Percentiles rank a stretch among this genome's conserved stretches.
Conservation (phyloP, 2,113 vertebrate species). For the Chlamydotis undulata region DNA sequence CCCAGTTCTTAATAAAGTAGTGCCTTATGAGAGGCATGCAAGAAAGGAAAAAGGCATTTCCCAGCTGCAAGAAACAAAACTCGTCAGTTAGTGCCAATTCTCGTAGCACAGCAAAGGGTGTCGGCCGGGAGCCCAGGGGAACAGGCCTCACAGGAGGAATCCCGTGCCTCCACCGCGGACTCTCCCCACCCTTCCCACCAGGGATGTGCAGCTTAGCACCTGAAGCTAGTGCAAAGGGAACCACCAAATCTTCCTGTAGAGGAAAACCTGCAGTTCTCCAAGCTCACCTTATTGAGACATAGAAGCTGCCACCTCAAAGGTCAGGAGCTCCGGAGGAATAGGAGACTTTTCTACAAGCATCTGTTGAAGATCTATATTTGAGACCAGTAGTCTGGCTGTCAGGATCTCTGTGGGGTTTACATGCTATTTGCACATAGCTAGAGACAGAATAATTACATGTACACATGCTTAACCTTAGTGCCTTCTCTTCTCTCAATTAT, state of each 20-base stretch:
- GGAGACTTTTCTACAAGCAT: neutral
- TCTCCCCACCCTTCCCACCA: fast-evolving
- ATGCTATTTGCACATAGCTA: constrained; percentile 27
- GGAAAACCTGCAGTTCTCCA: neutral
- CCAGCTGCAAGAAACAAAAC: neutral
- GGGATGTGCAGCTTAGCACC: neutral
- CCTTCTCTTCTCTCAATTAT: constrained; percentile 24
- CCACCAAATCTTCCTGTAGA: neutral
- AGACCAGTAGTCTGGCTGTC: neutral
- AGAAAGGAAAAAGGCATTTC: neutral
- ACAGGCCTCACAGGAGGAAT: neutral
- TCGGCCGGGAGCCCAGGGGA: neutral
- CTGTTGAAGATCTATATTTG: neutral
- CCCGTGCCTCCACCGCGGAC: fast-evolving
- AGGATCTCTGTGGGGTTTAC: neutral
- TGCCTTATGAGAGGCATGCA: neutral
- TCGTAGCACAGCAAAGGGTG: neutral
- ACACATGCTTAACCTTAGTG: constrained; percentile 22
- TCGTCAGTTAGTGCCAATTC: neutral
- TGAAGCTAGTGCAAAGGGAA: neutral
- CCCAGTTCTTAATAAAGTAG: neutral
- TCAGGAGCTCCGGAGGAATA: neutral
- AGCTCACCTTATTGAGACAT: neutral
- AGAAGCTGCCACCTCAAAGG: neutral
- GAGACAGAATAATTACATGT: neutral